Conservation (phyloP, 2,797 vertebrate genomes). For the Syndactyla subalaris region DNA sequence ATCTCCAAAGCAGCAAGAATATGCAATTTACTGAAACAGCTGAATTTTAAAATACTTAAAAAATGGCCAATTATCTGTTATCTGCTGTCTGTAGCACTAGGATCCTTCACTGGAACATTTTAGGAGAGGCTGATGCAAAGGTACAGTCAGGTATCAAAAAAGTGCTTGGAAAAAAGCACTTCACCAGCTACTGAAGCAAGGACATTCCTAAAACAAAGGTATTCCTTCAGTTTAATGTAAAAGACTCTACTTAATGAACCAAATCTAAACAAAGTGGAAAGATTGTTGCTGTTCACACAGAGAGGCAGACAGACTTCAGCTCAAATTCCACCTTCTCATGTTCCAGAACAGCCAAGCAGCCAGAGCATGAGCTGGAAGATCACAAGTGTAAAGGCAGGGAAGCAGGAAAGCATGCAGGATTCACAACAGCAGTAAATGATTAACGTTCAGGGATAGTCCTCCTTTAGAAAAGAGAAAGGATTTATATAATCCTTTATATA, state of each 20-base stretch:
- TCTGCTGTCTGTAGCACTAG: not conserved
- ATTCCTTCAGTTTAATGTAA: not conserved
- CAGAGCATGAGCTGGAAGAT: not conserved
- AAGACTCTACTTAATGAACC: not conserved
- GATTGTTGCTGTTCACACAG: not conserved
- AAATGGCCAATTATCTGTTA: not conserved
- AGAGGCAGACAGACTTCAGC: not conserved
- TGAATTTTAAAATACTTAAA: not conserved
- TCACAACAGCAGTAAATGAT: not conserved
- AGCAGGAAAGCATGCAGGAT: slow-evolving; percentile 44
- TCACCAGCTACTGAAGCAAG: not conserved
- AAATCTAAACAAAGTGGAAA: slow-evolving; percentile 11
- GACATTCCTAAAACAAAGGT: not conserved
- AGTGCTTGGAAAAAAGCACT: not conserved
- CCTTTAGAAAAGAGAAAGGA: slow-evolving; percentile 66
- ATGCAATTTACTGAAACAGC: not conserved
- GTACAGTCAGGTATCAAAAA: not conserved
- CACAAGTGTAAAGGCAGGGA: not conserved
- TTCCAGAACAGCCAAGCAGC: slow-evolving; percentile 1
- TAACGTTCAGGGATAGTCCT: slow-evolving; percentile 50
- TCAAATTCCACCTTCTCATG: slow-evolving; percentile 4
- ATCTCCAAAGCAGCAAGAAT: not conserved
- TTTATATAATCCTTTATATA: no score
- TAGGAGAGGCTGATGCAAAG: not conserved
- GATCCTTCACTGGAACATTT: not conserved